Base-by-base conservation (phyloP, 2,888 invertebrate genomes). In the Cataglyphis albicans region DNA sequence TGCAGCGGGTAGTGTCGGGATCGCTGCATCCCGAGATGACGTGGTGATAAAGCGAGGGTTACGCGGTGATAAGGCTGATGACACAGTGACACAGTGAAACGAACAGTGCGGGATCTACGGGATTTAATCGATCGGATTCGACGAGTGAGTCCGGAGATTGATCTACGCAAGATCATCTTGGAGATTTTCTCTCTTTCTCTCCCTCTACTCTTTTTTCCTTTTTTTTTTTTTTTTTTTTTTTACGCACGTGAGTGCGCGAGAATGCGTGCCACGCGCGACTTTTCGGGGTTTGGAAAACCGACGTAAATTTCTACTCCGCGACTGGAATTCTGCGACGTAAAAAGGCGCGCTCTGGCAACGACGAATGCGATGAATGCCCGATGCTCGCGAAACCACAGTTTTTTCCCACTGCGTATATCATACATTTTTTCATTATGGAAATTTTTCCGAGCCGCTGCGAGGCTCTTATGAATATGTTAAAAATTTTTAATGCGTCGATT, bases 31-130 rank as follows among this genome's bases (percentile, higher is more conserved):
- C 70, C 59, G 59, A 48, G 59, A 48, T 35, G 78, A 61, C 35
- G 59, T 59, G 59, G 59, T 70, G 78, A 80, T 78, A 78, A 70
- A n/a, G 55, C 25, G 3, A 25, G 21, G 38, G 6, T 38, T 15
- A n/a, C 35, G n/a, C 5, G 63, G 57, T 12, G 78, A 78, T 68
- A 68, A 57, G 32, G 41, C 68, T 57, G 18, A 44, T 70, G 78
- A 80, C 59, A 70, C 35, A 38, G 76, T 80, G 78, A 44, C 78
- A 80, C 44, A 80, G 78, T 80, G 78, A 80, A 68, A 68, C 15
- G 52, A 29, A 21, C 70, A 48, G 70, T 80, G 70, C 35, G 1
- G 25, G 25, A 25, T 25, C 44, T 63, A 10, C 44, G 57, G n/a
- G 18, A 44, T 70, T 35, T 12, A 38, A 29, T 29, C 59, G 21